These are phyloP conservation scores for Chiroxiphia lanceolata DNA, from an alignment of 2,797 vertebrate species.

Conservation along the genomic window DNA sequence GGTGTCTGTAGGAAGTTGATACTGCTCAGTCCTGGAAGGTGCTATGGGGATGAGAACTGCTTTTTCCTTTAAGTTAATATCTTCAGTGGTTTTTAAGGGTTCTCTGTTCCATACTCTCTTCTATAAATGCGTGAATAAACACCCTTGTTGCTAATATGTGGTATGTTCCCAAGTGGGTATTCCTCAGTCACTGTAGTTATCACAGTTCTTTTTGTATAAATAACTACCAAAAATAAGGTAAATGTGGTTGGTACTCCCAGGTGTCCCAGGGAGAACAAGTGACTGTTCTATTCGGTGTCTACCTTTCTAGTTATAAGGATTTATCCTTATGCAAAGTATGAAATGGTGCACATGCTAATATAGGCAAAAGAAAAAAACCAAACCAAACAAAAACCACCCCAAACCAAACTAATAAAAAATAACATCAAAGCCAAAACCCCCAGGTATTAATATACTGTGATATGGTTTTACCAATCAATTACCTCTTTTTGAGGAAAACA, in stretches of 20 bases:
- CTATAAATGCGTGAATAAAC: background rate
- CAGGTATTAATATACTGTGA: background rate
- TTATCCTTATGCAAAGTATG: background rate
- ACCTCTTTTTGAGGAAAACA: background rate
- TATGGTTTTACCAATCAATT: background rate
- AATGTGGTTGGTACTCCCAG: background rate
- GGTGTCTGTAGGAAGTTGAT: background rate
- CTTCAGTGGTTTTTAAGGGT: background rate
- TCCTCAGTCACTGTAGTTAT: background rate
- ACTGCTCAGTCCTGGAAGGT: background rate
- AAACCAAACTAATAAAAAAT: background rate
- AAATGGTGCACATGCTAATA: background rate
- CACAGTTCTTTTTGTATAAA: background rate
- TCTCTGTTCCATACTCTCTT: background rate
- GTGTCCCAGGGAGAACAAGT: background rate
- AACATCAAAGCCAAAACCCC: background rate
- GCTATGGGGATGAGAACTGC: background rate
- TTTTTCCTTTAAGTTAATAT: background rate
- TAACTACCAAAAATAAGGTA: background rate
- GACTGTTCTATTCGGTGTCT: background rate
- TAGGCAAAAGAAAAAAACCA: background rate
- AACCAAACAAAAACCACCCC: no score
- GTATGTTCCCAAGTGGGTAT: background rate
- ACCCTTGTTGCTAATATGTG: background rate
- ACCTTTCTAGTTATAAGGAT: background rate